phyloP scores from a whole-genome alignment of 1,140 invertebrate genomes.

The Nixonia krombeini region DNA sequence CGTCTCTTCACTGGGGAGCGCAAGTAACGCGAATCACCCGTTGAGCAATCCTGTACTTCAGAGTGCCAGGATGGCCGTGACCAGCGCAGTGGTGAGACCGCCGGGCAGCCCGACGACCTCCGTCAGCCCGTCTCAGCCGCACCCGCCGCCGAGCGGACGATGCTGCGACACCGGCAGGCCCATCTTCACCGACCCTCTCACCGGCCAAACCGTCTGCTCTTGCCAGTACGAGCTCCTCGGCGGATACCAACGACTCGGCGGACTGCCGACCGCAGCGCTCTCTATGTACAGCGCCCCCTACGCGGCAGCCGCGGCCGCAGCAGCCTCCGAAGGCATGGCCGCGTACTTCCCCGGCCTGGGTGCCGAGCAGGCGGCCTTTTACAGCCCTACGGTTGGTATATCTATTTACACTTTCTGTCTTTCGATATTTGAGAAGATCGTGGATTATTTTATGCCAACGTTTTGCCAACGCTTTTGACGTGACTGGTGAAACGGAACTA shows the following conservation, averaged over 20 bases:
- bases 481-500: too few relatives aligned
- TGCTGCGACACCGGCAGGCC: conserved; percentile 94
- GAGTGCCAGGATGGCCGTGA: conserved; percentile 70
- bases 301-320: conserved; percentile 80
- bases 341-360: conserved; percentile 86
- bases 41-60: conserved; percentile 53
- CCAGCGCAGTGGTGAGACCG: conserved; percentile 64
- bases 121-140: conserved; percentile 70
- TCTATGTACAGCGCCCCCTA: conserved; percentile 84
- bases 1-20: conserved; percentile 68
- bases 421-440: too few relatives aligned
- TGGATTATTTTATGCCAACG: too few relatives aligned
- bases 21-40: conserved; percentile 62
- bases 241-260: conserved; percentile 84
- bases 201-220: conserved; percentile 92
- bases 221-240: conserved; percentile 87
- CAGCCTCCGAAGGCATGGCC: conserved; percentile 78
- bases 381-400: conserved; percentile 85
- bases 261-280: conserved; percentile 77
- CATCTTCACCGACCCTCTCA: conserved; percentile 92
- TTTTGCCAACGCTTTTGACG: too few relatives aligned
- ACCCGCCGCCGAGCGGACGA: conserved; percentile 73
- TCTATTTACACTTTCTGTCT: too few relatives aligned
- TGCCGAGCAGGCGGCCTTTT: conserved; percentile 86
- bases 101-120: conserved; percentile 65